phyloP scores from a whole-genome alignment of 2,888 invertebrate genomes.

The Cataglyphis cursor region DNA sequence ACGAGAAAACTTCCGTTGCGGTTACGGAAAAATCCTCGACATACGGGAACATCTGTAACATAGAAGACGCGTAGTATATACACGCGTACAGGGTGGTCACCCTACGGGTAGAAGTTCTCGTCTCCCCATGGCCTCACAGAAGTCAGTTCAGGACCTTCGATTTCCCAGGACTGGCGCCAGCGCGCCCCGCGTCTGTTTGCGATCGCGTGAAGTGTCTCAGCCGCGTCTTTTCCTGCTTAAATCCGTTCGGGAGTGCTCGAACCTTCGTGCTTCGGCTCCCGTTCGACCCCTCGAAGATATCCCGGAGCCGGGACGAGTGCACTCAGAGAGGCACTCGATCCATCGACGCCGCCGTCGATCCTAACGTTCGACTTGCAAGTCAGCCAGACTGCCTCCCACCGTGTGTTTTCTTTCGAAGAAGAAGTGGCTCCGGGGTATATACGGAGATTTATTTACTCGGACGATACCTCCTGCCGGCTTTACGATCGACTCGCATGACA shows the following conservation, averaged over 20 bases:
- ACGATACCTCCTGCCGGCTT: slow-evolving; percentile 70
- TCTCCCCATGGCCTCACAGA: slow-evolving; percentile 55
- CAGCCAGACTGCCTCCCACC: slow-evolving; percentile 58
- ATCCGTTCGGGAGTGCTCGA: slow-evolving; percentile 68
- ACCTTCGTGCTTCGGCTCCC: slow-evolving; percentile 62
- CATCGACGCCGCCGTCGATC: slow-evolving; percentile 68
- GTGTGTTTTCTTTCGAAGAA: slow-evolving; percentile 69
- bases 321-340: slow-evolving; percentile 72
- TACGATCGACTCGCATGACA: slow-evolving; percentile 67
- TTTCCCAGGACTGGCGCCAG: slow-evolving; percentile 72
- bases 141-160: slow-evolving; percentile 57
- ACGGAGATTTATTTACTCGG: slow-evolving; percentile 71
- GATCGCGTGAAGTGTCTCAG: slow-evolving; percentile 55
- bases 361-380: slow-evolving; percentile 67
- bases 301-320: slow-evolving; percentile 48
- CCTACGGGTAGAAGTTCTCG: slow-evolving; percentile 38
- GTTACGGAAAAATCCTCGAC: slow-evolving; percentile 45
- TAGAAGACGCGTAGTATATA: slow-evolving; percentile 38
- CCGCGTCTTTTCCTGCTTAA: slow-evolving; percentile 69
- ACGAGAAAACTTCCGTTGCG: slow-evolving; percentile 37
- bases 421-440: slow-evolving; percentile 47
- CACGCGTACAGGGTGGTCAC: slow-evolving; percentile 47
- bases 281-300: slow-evolving; percentile 58
- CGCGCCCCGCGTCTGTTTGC: slow-evolving; percentile 64
- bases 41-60: slow-evolving; percentile 56